Evolutionary conservation across 2,797 vertebrate species (phyloP), one percentile per base, ranked within the genome.

Genomic region (Oreochromis grahami): DNA sequence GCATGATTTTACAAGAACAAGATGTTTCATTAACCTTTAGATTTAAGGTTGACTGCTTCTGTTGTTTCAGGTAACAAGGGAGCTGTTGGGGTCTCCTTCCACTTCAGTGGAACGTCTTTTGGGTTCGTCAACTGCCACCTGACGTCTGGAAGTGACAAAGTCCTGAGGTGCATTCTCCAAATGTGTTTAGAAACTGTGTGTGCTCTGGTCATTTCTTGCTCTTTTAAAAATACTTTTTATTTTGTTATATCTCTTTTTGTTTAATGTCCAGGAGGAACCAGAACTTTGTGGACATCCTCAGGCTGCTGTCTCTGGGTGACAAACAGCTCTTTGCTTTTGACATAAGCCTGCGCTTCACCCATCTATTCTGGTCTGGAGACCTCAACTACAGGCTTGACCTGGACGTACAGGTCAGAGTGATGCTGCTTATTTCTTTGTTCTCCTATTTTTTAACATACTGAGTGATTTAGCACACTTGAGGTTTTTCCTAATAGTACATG

Each of bases 281-380:
- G 89, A 97, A 96, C 87, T 96, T 96, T 86, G 94, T 96, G 82
- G 97, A 97, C 89, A 96, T 97, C 79, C 95, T 97, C 83, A 89
- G 96, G n/a, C 93, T 97, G 36, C 93, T 97, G 19, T 97, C 96
- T 58, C 92, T 97, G 32, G 97, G 97, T 1, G 96, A 97, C 82
- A 96, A 96, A 80, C 94, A 97, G 29, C 95, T 97, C 26, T 83
- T 90, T 12, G 89, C 95, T 56, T 97, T 97, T 63, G 97, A 97
- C 90, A 94, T 97, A 87, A 97, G 97, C 91, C 91, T 97, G 78
- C 96, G 96, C 41, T 97, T 97, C 87, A 95, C 93, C 11, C 96
- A 97, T 84, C 96, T 97, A 56, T 97, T 97, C 88, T 97, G 97
- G 97, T 97, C 96, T 76, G 97, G 97, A 90, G 97, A 97, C 86